Conservation (phyloP, 2,113 vertebrate genomes). For the Lophotis ruficrista region DNA sequence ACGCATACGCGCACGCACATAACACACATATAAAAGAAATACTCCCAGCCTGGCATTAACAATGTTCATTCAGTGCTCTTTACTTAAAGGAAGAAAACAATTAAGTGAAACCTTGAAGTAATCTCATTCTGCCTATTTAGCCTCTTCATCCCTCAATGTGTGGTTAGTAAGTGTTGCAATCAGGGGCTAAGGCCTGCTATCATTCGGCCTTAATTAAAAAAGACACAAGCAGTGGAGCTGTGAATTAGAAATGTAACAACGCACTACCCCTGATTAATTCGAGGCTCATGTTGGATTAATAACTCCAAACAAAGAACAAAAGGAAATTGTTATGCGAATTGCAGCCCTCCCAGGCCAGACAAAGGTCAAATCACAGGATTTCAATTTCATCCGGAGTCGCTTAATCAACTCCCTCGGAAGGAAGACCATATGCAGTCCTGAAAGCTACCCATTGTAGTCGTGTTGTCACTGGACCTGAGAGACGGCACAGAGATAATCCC, state of each 20-base stretch:
- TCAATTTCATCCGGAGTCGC: conserved; percentile 86
- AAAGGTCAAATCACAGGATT: conserved; percentile 90
- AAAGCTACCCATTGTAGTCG: conserved; percentile 80
- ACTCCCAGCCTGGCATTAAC: conserved; percentile 69
- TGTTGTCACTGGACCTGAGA: conserved; percentile 78
- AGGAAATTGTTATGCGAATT: conserved; percentile 90
- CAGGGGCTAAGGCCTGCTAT: conserved; percentile 82
- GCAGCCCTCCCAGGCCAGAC: conserved; percentile 85
- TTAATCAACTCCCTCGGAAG: conserved; percentile 87
- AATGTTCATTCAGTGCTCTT: conserved; percentile 66
- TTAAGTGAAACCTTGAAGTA: conserved; percentile 85
- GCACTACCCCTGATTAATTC: conserved; percentile 87
- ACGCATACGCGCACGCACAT: not conserved
- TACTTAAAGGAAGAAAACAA: conserved; percentile 88
- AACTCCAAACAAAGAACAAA: conserved; percentile 90
- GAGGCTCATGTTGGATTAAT: conserved; percentile 91
- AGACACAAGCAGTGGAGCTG: conserved; percentile 88
- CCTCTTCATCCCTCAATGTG: conserved; percentile 82
- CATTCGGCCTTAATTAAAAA: conserved; percentile 94
- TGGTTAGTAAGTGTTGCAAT: conserved; percentile 82
- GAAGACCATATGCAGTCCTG: conserved; percentile 85
- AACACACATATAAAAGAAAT: conserved; percentile 17
- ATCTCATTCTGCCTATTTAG: conserved; percentile 83
- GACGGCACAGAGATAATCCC: conserved; percentile 76
- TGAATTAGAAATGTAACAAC: conserved; percentile 92